phyloP scores from a whole-genome alignment of 2,113 vertebrate genomes.

The Seriola quinqueradiata region DNA sequence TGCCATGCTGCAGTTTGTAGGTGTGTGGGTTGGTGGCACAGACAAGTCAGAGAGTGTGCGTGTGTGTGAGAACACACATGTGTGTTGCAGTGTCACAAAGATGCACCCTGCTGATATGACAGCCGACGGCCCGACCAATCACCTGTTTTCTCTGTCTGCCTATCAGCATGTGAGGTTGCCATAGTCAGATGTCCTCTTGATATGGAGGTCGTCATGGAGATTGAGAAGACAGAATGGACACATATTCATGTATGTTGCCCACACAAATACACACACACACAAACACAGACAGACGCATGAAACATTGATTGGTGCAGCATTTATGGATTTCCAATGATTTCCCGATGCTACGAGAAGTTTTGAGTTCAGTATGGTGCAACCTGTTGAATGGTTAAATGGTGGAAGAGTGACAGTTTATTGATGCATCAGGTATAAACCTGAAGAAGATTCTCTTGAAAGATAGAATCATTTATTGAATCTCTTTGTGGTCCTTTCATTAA shows the following conservation, averaged over 20 bases:
- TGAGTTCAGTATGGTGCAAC: slow-evolving; percentile 48
- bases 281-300: not conserved
- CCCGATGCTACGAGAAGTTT: slow-evolving; percentile 32
- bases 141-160: slow-evolving; percentile 73
- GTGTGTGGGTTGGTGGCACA: slow-evolving; percentile 72
- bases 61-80: slow-evolving; percentile 23
- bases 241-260: slow-evolving; percentile 29
- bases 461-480: slow-evolving; percentile 1
- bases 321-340: slow-evolving; percentile 13
- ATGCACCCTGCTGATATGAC: slow-evolving; percentile 80
- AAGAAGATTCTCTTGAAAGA: not conserved
- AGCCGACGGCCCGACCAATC: slow-evolving; percentile 79
- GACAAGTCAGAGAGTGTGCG: slow-evolving; percentile 37
- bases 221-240: slow-evolving; percentile 72
- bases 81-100: slow-evolving; percentile 73
- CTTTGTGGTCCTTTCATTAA: not conserved
- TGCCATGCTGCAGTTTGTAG: slow-evolving; percentile 72
- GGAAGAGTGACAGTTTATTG: not conserved
- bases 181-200: slow-evolving; percentile 72
- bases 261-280: slow-evolving; percentile 9
- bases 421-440: slow-evolving; percentile 9
- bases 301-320: not conserved
- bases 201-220: slow-evolving; percentile 79
- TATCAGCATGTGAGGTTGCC: slow-evolving; percentile 73
- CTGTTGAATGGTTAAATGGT: slow-evolving; percentile 65